A percentile compares a stretch with the other conserved stretches of the same genome.
Evolutionary conservation across 1,140 invertebrate species (phyloP).

Genomic region (Drosophila triauraria): DNA sequence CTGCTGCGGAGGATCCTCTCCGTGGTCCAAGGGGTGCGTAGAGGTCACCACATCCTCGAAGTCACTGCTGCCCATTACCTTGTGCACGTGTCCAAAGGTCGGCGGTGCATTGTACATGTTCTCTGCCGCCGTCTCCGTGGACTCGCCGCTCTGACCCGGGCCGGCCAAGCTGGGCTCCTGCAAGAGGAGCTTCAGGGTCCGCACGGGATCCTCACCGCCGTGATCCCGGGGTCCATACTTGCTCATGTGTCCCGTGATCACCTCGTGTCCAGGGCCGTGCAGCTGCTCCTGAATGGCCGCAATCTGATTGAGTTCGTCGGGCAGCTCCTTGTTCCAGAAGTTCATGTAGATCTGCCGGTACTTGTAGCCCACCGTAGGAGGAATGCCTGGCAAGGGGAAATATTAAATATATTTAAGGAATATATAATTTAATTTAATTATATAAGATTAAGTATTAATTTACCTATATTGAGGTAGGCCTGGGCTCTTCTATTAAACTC

Average conservation of each 20-base stretch:
- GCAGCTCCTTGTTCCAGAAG: slow-evolving; percentile 91
- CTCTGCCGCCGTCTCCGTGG: slow-evolving; percentile 62
- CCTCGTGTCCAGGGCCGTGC: slow-evolving; percentile 57
- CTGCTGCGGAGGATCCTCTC: slow-evolving; percentile 15
- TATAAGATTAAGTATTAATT: slow-evolving; percentile 51
- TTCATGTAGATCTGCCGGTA: slow-evolving; percentile 89
- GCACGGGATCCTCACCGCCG: slow-evolving; percentile 75
- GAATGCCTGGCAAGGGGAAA: neutral
- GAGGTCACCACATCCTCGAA: slow-evolving; percentile 36
- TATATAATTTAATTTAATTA: neutral
- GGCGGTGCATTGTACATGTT: slow-evolving; percentile 85
- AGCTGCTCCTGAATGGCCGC: slow-evolving; percentile 78
- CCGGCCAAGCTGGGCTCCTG: slow-evolving; percentile 55
- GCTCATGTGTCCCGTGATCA: slow-evolving; percentile 83
- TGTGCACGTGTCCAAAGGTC: slow-evolving; percentile 71
- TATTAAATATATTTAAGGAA: neutral
- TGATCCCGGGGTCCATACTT: slow-evolving; percentile 77
- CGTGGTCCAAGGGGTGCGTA: neutral
- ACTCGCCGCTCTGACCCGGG: slow-evolving; percentile 32
- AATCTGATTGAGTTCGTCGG: slow-evolving; percentile 87
- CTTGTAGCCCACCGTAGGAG: slow-evolving; percentile 87
- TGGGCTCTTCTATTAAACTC: slow-evolving; percentile 90
- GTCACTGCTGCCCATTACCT: slow-evolving; percentile 31
- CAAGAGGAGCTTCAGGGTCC: slow-evolving; percentile 73
- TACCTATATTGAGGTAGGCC: slow-evolving; percentile 92